phyloP scores from a whole-genome alignment of 1,140 invertebrate genomes.

The Lycorma delicatula region DNA sequence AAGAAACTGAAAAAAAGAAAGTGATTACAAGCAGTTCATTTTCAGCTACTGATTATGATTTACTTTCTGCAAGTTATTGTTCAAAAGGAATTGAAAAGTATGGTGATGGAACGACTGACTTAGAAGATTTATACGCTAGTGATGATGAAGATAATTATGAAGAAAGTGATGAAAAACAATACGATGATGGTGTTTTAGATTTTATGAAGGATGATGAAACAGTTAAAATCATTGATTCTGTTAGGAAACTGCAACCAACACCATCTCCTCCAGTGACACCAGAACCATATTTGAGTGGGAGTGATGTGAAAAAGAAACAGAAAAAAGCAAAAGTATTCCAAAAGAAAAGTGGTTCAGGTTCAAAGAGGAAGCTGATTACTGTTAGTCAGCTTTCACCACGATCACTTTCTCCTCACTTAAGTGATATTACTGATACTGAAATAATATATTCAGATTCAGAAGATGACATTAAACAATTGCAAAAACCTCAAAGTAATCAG shows the following conservation, averaged over 20 bases:
- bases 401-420: constrained; percentile 16
- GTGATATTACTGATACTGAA: constrained; percentile 34
- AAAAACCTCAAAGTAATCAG: constrained; percentile 15
- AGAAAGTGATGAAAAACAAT: constrained; percentile 9
- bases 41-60: neutral
- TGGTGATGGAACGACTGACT: constrained; percentile 19
- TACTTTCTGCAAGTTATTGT: no score
- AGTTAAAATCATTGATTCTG: constrained; percentile 17
- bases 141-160: constrained; percentile 37
- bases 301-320: neutral
- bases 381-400: constrained; percentile 13
- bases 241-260: constrained; percentile 11
- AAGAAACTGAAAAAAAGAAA: neutral
- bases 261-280: constrained; percentile 20
- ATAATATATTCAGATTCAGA: constrained; percentile 30
- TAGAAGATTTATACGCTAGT: constrained; percentile 34
- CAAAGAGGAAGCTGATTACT: constrained; percentile 2
- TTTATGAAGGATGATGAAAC: constrained; percentile 14
- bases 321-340: constrained; percentile 7
- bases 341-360: neutral
- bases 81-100: constrained; percentile 9
- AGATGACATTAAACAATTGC: constrained; percentile 25
- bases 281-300: constrained; percentile 4
- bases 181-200: constrained; percentile 9
- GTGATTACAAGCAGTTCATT: neutral